Evolutionary conservation across 2,888 invertebrate species (phyloP).

Genomic region (Sepiola atlantica): DNA sequence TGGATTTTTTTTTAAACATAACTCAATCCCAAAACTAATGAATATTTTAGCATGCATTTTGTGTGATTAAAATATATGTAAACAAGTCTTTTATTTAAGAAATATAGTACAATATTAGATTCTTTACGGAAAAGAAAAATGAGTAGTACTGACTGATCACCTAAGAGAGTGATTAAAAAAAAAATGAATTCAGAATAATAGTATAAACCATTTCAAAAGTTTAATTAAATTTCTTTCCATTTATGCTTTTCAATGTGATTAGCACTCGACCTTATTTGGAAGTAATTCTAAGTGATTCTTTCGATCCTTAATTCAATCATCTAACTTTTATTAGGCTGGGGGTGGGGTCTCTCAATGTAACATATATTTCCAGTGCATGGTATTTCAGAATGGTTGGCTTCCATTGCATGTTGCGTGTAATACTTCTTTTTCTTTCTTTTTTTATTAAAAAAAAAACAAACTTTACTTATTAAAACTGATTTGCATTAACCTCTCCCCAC

Average conservation of each 20-base stretch:
- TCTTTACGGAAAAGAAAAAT: no score
- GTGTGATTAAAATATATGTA: not conserved
- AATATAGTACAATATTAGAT: not conserved
- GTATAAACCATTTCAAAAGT: not conserved
- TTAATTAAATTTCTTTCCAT: not conserved
- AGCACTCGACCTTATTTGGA: not conserved
- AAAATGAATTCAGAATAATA: not conserved
- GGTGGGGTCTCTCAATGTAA: not conserved
- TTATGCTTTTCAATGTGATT: not conserved
- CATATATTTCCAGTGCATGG: slow-evolving; percentile 35
- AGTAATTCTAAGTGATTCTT: not conserved
- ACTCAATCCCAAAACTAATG: no score
- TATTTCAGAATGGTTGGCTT: not conserved
- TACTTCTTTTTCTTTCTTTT: not conserved
- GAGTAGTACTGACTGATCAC: not conserved
- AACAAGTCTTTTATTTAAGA: not conserved
- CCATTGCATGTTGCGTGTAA: not conserved
- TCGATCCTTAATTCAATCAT: not conserved
- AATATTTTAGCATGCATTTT: not conserved
- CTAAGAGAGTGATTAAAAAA: not conserved
- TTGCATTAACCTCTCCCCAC: not conserved
- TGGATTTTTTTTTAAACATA: no score
- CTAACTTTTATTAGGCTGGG: not conserved
- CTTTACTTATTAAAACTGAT: no score
- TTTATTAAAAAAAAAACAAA: not conserved